These are phyloP conservation scores for Sialis lutaria DNA, from an alignment of 2,888 invertebrate species.

Conservation along the genomic window DNA sequence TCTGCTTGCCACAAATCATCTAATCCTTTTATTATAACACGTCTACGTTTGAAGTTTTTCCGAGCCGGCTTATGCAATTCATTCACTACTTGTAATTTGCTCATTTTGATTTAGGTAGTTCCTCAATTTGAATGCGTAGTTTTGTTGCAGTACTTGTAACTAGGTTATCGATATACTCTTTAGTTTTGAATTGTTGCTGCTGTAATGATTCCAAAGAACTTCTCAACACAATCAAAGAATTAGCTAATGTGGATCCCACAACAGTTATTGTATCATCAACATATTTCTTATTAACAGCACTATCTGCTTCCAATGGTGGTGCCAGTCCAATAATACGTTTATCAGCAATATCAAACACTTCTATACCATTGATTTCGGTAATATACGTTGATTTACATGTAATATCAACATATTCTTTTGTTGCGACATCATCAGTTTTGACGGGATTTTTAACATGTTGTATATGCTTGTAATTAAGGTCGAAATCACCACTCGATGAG, in stretches of 20 bases:
- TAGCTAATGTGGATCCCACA: no score
- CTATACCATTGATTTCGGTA: no score
- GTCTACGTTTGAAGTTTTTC: slow-evolving; percentile 18
- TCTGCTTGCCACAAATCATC: slow-evolving; percentile 26
- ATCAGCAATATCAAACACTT: no score
- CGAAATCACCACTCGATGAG: not conserved
- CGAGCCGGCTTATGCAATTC: slow-evolving; percentile 21
- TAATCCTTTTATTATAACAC: slow-evolving; percentile 18
- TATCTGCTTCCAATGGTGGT: not conserved
- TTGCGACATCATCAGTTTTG: not conserved
- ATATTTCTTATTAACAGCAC: not conserved
- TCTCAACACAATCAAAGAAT: no score
- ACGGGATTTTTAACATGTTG: not conserved
- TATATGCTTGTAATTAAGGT: not conserved
- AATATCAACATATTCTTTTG: not conserved
- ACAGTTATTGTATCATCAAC: no score
- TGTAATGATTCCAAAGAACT: no score
- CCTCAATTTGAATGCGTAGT: not conserved
- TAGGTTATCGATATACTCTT: no score
- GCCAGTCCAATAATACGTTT: not conserved
- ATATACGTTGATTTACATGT: not conserved
- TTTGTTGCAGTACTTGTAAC: no score
- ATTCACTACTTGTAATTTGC: not conserved
- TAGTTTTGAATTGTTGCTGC: no score
- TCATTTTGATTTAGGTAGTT: not conserved